Evolutionary conservation across 2,113 vertebrate species (phyloP), one percentile per base, ranked within the genome.

Genomic region (Megaceryle torquata): DNA sequence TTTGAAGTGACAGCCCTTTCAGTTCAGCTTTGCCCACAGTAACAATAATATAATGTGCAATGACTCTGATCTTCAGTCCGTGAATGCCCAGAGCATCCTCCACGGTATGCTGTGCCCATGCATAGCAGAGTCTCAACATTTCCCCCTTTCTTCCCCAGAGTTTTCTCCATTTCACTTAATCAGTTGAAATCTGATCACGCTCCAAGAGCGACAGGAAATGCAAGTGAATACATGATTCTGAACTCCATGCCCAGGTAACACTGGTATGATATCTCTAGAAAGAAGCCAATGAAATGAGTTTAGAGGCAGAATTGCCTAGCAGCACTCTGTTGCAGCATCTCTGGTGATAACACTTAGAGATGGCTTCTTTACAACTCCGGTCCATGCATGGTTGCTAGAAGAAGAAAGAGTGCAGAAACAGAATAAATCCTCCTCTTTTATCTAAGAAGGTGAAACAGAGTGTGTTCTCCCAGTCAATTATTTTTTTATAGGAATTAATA

Each of bases 101-200:
- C 33, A 19, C 28, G 12, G 10, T 64, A 68, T 0, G 0, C 9
- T 17, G 29, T 22, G 33, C 50, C 25, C 77, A 5, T 24, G 15
- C 8, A 41, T 22, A 77, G n/a, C 29, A 54, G 7, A 11, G 15
- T 13, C 33, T 74, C 25, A n/a, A 0, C 5, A 13, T 31, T 63
- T 75, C 22, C 26, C 9, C 7, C 26, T 37, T 80, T 64, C 25
- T 64, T 84, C 10, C 8, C 10, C n/a, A 77, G 67, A 72, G 48
- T 20, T 43, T 72, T 72, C 24, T 10, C 6, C 3, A 12, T 67
- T 84, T 91, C 24, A 53, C 72, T 65, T 54, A 83, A 24, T 50
- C 10, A 70, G 18, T 2, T 57, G 59, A 81, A 69, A 84, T 61
- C 35, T 35, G 26, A 48, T 53, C 59, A 10, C 3, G 4, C 39